Conservation (phyloP, 2,797 vertebrate species). For the Triplophysa yarkandensis region DNA sequence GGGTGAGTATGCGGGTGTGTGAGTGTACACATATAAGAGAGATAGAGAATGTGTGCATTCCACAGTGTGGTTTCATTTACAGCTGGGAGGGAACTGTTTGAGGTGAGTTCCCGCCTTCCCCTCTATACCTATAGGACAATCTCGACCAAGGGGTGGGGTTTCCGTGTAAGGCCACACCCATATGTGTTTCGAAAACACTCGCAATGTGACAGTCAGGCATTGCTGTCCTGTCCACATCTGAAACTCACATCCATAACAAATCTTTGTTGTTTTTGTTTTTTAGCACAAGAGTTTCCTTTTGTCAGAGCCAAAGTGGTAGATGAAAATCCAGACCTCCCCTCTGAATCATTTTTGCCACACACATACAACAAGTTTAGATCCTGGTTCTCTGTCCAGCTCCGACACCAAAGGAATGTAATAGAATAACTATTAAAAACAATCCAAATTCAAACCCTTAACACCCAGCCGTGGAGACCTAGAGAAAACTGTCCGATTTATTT, state of each 20-base stretch:
- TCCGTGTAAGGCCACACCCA: conserved; percentile 53
- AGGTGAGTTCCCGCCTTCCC: conserved; percentile 64
- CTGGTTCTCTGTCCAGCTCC: not conserved
- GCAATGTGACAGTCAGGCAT: conserved; percentile 54
- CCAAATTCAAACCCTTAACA: conserved; percentile 24
- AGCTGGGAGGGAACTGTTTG: conserved; percentile 65
- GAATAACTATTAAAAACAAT: conserved; percentile 28
- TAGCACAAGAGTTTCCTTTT: too few species aligned
- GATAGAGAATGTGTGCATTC: conserved; percentile 65
- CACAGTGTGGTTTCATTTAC: conserved; percentile 73
- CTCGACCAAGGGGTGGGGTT: conserved; percentile 60
- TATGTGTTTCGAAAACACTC: conserved; percentile 63
- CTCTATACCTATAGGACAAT: conserved; percentile 62
- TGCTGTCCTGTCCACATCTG: conserved; percentile 50
- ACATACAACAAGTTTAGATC: not conserved
- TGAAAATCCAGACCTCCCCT: conserved; percentile 34
- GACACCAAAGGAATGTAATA: not conserved
- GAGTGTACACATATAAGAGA: conserved; percentile 33
- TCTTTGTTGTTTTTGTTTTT: too few species aligned
- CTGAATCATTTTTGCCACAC: conserved; percentile 54
- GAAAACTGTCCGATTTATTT: conserved; percentile 27
- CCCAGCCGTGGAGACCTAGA: conserved; percentile 22
- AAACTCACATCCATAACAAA: conserved; percentile 24
- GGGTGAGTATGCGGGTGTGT: conserved; percentile 54
- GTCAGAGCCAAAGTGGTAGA: too few species aligned